These are phyloP conservation scores for Trogon melanurus DNA, from an alignment of 2,113 vertebrate species.

Conservation along the genomic window DNA sequence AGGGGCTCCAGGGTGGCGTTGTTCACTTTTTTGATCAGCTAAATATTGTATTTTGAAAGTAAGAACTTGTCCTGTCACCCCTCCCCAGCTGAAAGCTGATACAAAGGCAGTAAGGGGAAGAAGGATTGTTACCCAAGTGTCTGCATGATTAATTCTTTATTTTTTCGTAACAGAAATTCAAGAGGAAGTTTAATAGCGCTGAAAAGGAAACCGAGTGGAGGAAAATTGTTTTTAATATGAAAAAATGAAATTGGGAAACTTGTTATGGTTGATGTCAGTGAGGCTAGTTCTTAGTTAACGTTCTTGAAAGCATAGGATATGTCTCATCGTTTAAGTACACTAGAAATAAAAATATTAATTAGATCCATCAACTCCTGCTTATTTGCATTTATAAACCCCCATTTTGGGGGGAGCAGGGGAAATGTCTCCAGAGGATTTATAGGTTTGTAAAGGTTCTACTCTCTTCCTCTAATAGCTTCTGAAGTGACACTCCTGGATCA, in stretches of 20 bases:
- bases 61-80: fast-evolving
- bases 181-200: neutral
- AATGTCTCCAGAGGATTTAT: neutral
- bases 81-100: neutral
- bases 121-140: neutral
- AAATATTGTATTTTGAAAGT: neutral
- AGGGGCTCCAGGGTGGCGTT: neutral
- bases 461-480: neutral
- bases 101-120: neutral
- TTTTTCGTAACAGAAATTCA: neutral
- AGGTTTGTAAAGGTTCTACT: neutral
- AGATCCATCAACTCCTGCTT: neutral
- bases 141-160: neutral
- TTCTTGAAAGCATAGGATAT: neutral
- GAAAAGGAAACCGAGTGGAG: neutral
- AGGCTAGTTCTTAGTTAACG: neutral
- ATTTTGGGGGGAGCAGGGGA: fast-evolving
- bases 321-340: neutral
- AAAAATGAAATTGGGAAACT: neutral
- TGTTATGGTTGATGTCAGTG: neutral
- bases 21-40: neutral
- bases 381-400: neutral
- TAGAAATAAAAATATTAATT: neutral
- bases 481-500: neutral
- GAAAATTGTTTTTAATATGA: neutral